These are phyloP conservation scores for Ligdia adustata DNA, from an alignment of 2,888 invertebrate species.

Conservation along the genomic window DNA sequence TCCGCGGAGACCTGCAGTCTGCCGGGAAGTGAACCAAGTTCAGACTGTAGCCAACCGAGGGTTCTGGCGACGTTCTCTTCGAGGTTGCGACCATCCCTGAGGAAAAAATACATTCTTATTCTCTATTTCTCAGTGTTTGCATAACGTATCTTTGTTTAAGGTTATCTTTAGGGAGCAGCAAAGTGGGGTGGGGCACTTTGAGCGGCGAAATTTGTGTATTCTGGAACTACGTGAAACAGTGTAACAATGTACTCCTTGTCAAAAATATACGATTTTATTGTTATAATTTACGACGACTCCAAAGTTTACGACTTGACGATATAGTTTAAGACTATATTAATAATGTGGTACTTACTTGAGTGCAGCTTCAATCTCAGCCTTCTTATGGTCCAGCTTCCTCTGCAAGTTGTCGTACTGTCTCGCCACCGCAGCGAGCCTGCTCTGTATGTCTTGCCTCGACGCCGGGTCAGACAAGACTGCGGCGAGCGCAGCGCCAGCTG, in stretches of 20 bases:
- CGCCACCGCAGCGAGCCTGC: slow-evolving; percentile 93
- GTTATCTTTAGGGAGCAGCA: no score
- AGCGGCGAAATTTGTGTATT: no score
- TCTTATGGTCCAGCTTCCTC: slow-evolving; percentile 94
- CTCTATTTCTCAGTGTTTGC: no score
- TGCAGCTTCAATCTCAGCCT: slow-evolving; percentile 95
- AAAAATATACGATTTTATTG: no score
- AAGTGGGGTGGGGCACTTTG: no score
- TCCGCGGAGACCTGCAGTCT: slow-evolving; percentile 94
- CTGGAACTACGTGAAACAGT: no score
- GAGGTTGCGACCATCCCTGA: slow-evolving; percentile 95
- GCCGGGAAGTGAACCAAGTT: slow-evolving; percentile 89
- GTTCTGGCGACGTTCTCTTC: slow-evolving; percentile 95
- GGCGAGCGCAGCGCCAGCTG: slow-evolving; percentile 94
- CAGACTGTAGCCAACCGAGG: slow-evolving; percentile 94
- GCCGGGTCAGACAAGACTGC: slow-evolving; percentile 95
- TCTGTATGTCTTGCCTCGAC: slow-evolving; percentile 95
- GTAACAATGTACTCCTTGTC: no score
- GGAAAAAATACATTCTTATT: no score
- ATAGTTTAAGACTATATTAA: no score
- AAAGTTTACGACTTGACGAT: no score
- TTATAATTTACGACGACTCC: no score
- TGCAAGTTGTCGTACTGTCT: slow-evolving; percentile 94
- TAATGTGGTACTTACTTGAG: slow-evolving; percentile 80
- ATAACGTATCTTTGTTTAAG: no score